phyloP scores from a whole-genome alignment of 2,888 invertebrate species.

The Tipula unca region DNA sequence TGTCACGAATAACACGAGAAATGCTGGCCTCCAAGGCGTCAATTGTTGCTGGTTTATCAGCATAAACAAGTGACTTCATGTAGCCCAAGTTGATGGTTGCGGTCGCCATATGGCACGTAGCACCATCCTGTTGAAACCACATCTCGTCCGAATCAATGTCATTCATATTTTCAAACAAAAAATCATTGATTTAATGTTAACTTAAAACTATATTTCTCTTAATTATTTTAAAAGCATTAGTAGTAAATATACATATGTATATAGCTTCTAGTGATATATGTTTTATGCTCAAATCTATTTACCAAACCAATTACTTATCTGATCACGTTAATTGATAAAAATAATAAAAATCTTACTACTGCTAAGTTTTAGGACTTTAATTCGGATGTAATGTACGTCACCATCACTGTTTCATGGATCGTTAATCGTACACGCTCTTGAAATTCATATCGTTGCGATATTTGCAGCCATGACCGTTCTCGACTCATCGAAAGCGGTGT shows the following conservation, averaged over 20 bases:
- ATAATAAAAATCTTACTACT: too few relatives aligned
- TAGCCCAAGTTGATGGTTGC: background rate
- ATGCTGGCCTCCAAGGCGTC: too few relatives aligned
- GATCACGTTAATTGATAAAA: background rate
- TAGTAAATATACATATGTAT: too few relatives aligned
- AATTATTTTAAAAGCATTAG: background rate
- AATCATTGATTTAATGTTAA: too few relatives aligned
- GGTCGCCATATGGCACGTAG: too few relatives aligned
- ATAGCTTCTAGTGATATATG: background rate
- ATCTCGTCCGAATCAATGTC: too few relatives aligned
- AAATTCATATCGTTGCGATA: background rate
- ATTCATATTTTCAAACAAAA: too few relatives aligned
- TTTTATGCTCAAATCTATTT: background rate
- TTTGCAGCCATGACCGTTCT: background rate
- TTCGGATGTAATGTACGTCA: conserved; percentile 29
- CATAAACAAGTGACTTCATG: too few relatives aligned
- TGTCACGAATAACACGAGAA: too few relatives aligned
- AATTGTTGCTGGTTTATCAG: too few relatives aligned
- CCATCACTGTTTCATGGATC: background rate
- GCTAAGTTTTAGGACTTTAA: conserved; percentile 29
- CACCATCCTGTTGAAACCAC: too few relatives aligned
- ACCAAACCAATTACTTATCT: background rate
- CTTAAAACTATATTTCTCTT: background rate
- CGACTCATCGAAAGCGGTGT: conserved; percentile 41
- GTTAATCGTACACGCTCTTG: conserved; percentile 29